Percentiles rank a stretch among this genome's conserved stretches.
Conservation (phyloP, 2,113 vertebrate species). For the Acinonyx jubatus region DNA sequence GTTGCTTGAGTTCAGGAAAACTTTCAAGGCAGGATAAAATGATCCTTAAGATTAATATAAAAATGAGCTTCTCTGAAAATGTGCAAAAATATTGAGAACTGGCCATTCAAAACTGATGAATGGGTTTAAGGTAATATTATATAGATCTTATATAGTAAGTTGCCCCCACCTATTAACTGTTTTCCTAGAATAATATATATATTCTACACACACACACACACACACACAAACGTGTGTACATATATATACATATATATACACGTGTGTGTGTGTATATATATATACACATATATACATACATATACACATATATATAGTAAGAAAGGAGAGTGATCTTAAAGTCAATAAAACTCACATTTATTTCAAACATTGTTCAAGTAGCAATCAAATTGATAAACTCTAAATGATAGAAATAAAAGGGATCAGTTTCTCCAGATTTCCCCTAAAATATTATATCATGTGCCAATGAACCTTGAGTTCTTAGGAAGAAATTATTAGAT, state of each 20-base stretch:
- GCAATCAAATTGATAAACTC: background rate
- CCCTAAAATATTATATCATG: background rate
- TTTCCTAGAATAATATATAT: background rate
- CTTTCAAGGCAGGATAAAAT: background rate
- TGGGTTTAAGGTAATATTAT: background rate
- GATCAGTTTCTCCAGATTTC: background rate
- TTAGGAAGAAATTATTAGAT: background rate
- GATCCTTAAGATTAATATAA: background rate
- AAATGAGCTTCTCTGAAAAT: background rate
- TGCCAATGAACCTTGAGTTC: background rate
- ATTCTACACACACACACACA: no score
- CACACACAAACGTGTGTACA: background rate
- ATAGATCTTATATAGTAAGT: background rate
- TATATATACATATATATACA: background rate
- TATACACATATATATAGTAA: background rate
- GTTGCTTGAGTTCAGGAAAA: background rate
- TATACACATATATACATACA: background rate
- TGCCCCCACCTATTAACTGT: background rate
- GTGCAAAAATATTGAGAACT: background rate
- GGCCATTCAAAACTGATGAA: background rate
- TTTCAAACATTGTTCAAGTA: background rate
- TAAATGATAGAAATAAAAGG: constrained; percentile 6
- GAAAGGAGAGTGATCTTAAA: background rate
- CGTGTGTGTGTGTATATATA: background rate
- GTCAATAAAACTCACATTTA: background rate